These are phyloP conservation scores for Cotesia vestalis DNA, from an alignment of 1,140 invertebrate genomes.

Conservation along the genomic window DNA sequence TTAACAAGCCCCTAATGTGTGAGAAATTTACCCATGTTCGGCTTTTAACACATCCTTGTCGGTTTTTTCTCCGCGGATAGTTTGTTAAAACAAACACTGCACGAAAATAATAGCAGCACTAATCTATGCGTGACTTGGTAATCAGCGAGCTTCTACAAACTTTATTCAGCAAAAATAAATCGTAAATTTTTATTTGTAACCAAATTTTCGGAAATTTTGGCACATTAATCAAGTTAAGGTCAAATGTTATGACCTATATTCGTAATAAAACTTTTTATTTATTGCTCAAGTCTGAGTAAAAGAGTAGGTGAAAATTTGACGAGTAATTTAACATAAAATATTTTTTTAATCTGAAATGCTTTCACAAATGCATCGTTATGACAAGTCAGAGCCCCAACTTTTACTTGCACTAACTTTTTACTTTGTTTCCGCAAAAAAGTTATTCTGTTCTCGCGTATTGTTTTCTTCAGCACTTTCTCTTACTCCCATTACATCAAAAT, in stretches of 20 bases:
- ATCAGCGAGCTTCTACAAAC: neutral
- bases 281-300: no score
- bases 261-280: no score
- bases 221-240: neutral
- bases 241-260: neutral
- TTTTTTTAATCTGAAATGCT: conserved; percentile 11
- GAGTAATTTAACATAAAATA: neutral
- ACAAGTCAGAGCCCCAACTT: neutral
- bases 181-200: neutral
- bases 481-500: neutral
- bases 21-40: neutral
- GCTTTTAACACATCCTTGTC: conserved; percentile 19
- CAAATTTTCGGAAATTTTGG: conserved; percentile 1
- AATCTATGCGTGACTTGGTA: neutral
- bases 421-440: neutral
- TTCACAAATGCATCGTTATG: conserved; percentile 13
- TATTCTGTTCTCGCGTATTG: neutral
- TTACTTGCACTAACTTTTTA: conserved; percentile 9
- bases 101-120: no score
- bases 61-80: no score
- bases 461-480: neutral
- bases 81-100: no score
- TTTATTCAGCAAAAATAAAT: conserved; percentile 12
- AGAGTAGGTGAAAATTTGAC: no score
- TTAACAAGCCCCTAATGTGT: conserved; percentile 4